phyloP scores from a whole-genome alignment of 2,888 invertebrate species.

The Tipula lateralis region DNA sequence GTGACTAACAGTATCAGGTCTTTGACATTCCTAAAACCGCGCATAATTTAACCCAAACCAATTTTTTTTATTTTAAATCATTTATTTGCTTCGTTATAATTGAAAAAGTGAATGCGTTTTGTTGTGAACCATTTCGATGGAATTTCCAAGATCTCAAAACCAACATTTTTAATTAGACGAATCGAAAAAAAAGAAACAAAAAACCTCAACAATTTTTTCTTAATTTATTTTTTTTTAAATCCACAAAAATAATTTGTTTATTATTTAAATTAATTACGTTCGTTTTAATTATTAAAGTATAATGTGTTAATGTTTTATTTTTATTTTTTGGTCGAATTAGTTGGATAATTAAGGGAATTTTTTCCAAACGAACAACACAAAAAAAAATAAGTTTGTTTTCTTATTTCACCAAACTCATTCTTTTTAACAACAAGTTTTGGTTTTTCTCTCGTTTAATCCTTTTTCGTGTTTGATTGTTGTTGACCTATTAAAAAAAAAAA shows the following conservation, averaged over 20 bases:
- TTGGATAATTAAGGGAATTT: background rate
- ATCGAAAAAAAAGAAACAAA: background rate
- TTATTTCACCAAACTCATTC: background rate
- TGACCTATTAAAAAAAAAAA: background rate
- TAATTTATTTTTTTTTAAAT: background rate
- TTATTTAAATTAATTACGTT: conserved; percentile 5
- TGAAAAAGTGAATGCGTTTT: too few relatives aligned
- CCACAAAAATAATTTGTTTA: background rate
- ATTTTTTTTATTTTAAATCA: too few relatives aligned
- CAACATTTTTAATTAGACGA: background rate
- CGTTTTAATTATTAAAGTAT: background rate
- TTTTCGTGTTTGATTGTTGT: conserved; percentile 27
- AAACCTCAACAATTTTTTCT: background rate
- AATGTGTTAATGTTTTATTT: background rate
- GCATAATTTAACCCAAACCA: too few relatives aligned
- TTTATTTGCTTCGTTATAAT: too few relatives aligned
- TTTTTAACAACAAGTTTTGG: background rate
- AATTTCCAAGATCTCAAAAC: background rate
- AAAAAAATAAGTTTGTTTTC: too few relatives aligned
- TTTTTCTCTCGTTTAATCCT: background rate
- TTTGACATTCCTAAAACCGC: too few relatives aligned
- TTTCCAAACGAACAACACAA: background rate
- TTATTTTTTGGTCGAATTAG: background rate
- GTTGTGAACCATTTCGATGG: background rate
- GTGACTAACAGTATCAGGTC: too few relatives aligned